A percentile compares a stretch with the other conserved stretches of the same genome.
Conservation (phyloP, 1,140 invertebrate genomes). For the Drosophila sturtevanti region DNA sequence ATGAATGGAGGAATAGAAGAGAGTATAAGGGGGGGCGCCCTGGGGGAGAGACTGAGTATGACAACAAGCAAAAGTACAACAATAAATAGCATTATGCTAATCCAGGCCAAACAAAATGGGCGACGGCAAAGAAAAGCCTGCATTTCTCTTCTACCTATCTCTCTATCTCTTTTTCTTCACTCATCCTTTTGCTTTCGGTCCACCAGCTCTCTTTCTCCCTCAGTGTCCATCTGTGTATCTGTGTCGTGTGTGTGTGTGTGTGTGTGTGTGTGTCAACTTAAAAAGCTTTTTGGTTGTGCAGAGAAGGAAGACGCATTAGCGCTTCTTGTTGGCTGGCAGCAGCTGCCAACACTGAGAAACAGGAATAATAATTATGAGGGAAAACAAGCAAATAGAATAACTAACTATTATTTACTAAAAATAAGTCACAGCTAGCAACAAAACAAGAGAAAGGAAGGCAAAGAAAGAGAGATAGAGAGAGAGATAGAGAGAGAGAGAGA, state of each 20-base stretch:
- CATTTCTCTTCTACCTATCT: constrained; percentile 8
- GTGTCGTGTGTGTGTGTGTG: neutral
- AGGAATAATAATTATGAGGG: constrained; percentile 66
- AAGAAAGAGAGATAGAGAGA: too few species aligned
- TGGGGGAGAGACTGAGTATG: constrained; percentile 46
- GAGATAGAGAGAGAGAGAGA: too few species aligned
- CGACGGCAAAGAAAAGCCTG: constrained; percentile 57
- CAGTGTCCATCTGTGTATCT: too few species aligned
- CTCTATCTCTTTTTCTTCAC: neutral
- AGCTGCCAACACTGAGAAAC: constrained; percentile 44
- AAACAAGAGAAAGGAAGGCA: constrained; percentile 3
- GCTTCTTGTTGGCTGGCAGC: constrained; percentile 37
- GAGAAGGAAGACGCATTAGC: constrained; percentile 41
- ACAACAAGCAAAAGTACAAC: constrained; percentile 53
- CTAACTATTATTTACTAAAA: constrained; percentile 68
- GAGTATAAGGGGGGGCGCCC: constrained; percentile 57
- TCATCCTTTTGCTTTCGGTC: constrained; percentile 38
- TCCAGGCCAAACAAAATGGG: constrained; percentile 63
- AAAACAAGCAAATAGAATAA: constrained; percentile 46
- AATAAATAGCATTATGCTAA: constrained; percentile 79
- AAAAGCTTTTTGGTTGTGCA: neutral
- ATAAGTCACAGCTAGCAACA: constrained; percentile 43
- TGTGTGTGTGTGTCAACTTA: neutral
- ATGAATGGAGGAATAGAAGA: neutral
- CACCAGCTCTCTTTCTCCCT: neutral